Evolutionary conservation across 2,113 vertebrate genomes (phyloP), one percentile per base, ranked within the genome.

Genomic region (Bufo gargarizans): DNA sequence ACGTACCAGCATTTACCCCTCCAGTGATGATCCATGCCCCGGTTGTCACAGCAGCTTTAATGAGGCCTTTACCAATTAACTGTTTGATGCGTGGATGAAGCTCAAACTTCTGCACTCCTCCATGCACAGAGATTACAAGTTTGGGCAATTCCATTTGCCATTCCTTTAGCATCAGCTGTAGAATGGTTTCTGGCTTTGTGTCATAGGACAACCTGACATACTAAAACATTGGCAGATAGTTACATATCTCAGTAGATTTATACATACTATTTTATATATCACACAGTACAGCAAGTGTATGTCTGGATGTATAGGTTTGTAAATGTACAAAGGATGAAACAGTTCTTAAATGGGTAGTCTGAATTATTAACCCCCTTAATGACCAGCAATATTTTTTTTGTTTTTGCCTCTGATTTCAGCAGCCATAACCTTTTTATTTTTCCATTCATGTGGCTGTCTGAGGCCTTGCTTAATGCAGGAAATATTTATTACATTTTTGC

Each of bases 131-230:
- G 92, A 99, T 98, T 90, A 99, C 96, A 90, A 99, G 98, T 92
- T 99, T 99, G 13, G 98, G 98, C 91, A 99, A 96, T 92, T 99
- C 98, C 97, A 99, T 99, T 89, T 99, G 97, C 98, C 98, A 99
- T 91, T 99, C 98, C 93, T 97, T 99, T 90, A 99, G 94, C 95
- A 99, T 96, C 90, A 99, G 96, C 91, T 97, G 95, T 85, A 99
- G 94, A 92, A 99, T 94, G 91, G 94, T 95, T 93, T 99, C 98
- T n/a, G 98, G 97, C 89, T 95, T 97, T 0, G 97, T 96, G 94
- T 99, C 97, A 85, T 97, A 95, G 19, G 98, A 98, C 89, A 99
- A 91, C 81, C 98, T 96, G 82, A 96, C 96, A 94, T 99, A 99
- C 98, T 99, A 87, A 89, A 86, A 83, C 13, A 69, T 20, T 58